Evolutionary conservation across 2,888 invertebrate genomes (phyloP), one percentile per base, ranked within the genome.

Genomic region (Galerucella nymphaeae): DNA sequence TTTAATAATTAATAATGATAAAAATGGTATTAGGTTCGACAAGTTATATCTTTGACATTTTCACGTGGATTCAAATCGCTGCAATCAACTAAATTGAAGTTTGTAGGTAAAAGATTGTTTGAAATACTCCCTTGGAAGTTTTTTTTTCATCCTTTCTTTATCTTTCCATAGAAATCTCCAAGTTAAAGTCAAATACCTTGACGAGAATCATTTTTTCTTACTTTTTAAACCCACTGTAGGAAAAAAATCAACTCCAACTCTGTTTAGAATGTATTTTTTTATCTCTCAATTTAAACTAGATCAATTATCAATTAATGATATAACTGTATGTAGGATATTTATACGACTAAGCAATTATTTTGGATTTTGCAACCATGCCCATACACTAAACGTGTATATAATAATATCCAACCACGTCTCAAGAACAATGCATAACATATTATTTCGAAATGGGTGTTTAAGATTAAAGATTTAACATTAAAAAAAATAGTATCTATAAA

Each of bases 231-330:
- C 55, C 2, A 10, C 55, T 55, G 20, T 55, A 11, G n/a, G n/a
- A 55, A 55, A 55, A 30, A 58, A 58, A 13, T 30, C n/a, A n/a
- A 58, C 20, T 58, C 58, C 58, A 58, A 4, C 58, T 30, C 58
- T 23, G 58, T 58, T 55, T 20, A 20, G 45, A 30, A 9, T 11
- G 16, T 63, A 11, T 63, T 23, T 18, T 23, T 64, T 38, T 65
- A n/a, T 55, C 30, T 6, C 53, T 41, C 2, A n/a, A 18, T 9
- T 53, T 30, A 65, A 65, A 65, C 65, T 55, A 55, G 64, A 64
- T 48, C 64, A 45, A 64, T 55, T 11, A 57, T 57, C 11, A 57
- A 20, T 5, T 65, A 65, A 65, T 65, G 50, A 65, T 38, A 30
- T 55, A 53, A 65, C 55, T 16, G 53, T 16, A 30, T 20, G 65